Evolutionary conservation across 2,888 invertebrate species (phyloP).

Genomic region (Furcula furcula): DNA sequence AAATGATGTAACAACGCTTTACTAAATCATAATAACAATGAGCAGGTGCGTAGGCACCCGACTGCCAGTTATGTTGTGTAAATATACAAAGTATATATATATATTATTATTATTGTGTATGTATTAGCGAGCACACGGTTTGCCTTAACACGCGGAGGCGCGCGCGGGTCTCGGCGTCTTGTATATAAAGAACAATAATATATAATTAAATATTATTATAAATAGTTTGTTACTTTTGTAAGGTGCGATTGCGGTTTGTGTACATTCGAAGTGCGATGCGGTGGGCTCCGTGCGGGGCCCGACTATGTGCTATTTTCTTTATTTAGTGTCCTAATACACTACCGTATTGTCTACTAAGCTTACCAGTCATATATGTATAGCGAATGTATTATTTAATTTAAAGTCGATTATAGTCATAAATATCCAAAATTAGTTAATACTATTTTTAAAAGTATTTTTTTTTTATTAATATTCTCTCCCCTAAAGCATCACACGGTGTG

Average conservation of each 20-base stretch:
- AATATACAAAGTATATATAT: conserved; percentile 64
- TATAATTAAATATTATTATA: conserved; percentile 63
- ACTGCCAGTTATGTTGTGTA: conserved; percentile 73
- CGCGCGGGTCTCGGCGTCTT: conserved; percentile 63
- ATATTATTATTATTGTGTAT: conserved; percentile 49
- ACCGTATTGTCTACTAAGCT: conserved; percentile 76
- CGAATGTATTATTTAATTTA: conserved; percentile 77
- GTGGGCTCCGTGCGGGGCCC: conserved; percentile 39
- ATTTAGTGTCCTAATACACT: conserved; percentile 73
- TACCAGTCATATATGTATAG: conserved; percentile 81
- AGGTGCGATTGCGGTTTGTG: conserved; percentile 67
- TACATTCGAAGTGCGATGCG: conserved; percentile 55
- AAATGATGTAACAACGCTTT: conserved; percentile 60
- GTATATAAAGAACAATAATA: conserved; percentile 77
- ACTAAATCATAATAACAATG: conserved; percentile 61
- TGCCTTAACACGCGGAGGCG: conserved; percentile 60
- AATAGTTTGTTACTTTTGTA: conserved; percentile 75
- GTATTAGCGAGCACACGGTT: conserved; percentile 62
- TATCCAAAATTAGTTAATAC: conserved; percentile 81
- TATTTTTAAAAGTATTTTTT: conserved; percentile 64
- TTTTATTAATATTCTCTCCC: conserved; percentile 56
- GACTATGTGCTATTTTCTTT: conserved; percentile 71
- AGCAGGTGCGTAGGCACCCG: conserved; percentile 61
- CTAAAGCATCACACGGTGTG: conserved; percentile 72
- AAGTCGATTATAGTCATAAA: conserved; percentile 79